Conservation (phyloP, 1,140 invertebrate species). For the Mactra quadrangularis region DNA sequence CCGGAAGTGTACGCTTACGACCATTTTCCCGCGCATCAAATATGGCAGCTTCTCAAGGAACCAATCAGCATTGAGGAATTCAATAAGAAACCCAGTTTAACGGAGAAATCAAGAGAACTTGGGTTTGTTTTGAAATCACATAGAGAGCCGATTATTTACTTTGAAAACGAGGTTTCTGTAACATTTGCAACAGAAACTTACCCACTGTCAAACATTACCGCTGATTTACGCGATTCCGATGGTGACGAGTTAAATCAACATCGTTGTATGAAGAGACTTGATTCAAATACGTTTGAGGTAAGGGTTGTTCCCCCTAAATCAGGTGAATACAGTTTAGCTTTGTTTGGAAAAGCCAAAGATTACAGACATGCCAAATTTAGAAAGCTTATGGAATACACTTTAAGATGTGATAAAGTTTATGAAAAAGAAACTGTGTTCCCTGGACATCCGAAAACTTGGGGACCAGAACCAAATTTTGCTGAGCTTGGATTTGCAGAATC, state of each 20-base stretch:
- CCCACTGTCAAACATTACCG: constrained; percentile 51
- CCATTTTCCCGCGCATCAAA: constrained; percentile 82
- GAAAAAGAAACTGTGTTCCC: constrained; percentile 33
- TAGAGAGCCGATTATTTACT: constrained; percentile 32
- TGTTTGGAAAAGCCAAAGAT: constrained; percentile 57
- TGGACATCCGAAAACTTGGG: constrained; percentile 51
- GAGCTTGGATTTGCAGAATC: constrained; percentile 63
- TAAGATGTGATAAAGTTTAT: constrained; percentile 40
- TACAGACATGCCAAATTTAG: constrained; percentile 38
- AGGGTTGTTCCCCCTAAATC: constrained; percentile 42
- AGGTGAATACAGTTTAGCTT: constrained; percentile 38
- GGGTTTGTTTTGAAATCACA: constrained; percentile 58
- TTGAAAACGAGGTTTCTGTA: constrained; percentile 59
- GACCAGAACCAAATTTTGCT: constrained; percentile 41
- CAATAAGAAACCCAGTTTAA: constrained; percentile 57
- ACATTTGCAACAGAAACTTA: constrained; percentile 30
- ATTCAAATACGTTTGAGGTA: constrained; percentile 49
- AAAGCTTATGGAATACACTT: constrained; percentile 57
- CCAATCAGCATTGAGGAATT: constrained; percentile 54
- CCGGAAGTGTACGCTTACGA: constrained; percentile 84
- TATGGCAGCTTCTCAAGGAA: constrained; percentile 68
- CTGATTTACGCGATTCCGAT: constrained; percentile 37
- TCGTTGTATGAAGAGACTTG: constrained; percentile 39
- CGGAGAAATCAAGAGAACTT: constrained; percentile 50
- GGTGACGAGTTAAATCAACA: constrained; percentile 31